A percentile compares a stretch with the other conserved stretches of the same genome.
Evolutionary conservation across 2,113 vertebrate species (phyloP).

Genomic region (Carassius carassius): DNA sequence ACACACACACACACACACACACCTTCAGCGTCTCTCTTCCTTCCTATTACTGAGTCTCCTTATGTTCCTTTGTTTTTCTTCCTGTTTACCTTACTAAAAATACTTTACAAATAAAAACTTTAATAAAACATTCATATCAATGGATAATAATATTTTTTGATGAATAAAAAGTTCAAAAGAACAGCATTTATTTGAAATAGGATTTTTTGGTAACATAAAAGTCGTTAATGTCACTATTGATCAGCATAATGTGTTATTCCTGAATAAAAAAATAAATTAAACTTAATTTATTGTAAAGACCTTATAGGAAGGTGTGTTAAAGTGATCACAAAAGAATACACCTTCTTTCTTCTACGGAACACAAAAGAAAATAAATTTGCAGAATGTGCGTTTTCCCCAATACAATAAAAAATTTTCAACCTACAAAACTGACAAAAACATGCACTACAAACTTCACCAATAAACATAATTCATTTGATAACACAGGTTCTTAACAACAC

Average conservation of each 20-base stretch:
- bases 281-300: neutral
- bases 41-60: neutral
- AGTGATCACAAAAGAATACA: neutral
- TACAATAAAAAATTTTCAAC: neutral
- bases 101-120: neutral
- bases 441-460: neutral
- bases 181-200: neutral
- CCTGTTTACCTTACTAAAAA: neutral
- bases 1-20: neutral
- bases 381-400: neutral
- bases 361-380: neutral
- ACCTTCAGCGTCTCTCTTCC: neutral
- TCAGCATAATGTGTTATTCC: neutral
- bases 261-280: neutral
- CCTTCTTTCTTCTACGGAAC: neutral
- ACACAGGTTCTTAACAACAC: neutral
- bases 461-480: neutral
- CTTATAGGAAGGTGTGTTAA: neutral
- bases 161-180: neutral
- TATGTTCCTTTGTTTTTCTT: neutral
- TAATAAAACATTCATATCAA: neutral
- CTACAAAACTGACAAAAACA: no score
- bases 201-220: neutral
- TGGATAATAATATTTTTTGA: neutral
- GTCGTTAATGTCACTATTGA: neutral